Evolutionary conservation across 2,888 invertebrate species (phyloP).

Genomic region (Tiliacea citrago): DNA sequence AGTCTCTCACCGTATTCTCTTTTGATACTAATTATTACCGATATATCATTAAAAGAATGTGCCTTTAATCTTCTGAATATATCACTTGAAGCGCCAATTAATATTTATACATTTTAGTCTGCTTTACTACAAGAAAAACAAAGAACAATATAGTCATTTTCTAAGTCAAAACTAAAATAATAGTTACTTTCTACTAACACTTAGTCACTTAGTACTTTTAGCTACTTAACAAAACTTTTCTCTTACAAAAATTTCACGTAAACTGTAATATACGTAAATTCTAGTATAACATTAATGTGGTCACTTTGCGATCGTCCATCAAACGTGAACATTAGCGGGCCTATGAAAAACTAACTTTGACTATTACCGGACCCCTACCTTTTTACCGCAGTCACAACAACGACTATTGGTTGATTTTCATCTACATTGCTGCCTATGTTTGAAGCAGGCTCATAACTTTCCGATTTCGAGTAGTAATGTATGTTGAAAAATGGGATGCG

Average conservation of each 20-base stretch:
- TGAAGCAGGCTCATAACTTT: neutral
- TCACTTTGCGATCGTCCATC: conserved; percentile 73
- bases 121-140: neutral
- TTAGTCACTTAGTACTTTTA: conserved; percentile 35
- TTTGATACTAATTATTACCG: conserved; percentile 61
- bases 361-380: conserved; percentile 73
- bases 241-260: conserved; percentile 42
- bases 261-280: conserved; percentile 50
- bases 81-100: conserved; percentile 25
- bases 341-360: conserved; percentile 81
- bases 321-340: conserved; percentile 71
- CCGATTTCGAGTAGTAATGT: conserved; percentile 6
- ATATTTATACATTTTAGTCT: neutral
- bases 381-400: conserved; percentile 6
- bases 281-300: conserved; percentile 54
- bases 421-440: conserved; percentile 32
- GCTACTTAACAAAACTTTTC: conserved; percentile 48
- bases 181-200: conserved; percentile 4
- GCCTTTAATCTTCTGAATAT: conserved; percentile 55
- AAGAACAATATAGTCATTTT: neutral
- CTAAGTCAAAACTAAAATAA: conserved; percentile 14
- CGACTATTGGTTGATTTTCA: conserved; percentile 31
- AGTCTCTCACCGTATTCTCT: conserved; percentile 57
- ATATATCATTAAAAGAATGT: conserved; percentile 54
- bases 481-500: neutral